Base-by-base conservation (phyloP, 2,113 vertebrate genomes). In the Stegastes partitus region DNA sequence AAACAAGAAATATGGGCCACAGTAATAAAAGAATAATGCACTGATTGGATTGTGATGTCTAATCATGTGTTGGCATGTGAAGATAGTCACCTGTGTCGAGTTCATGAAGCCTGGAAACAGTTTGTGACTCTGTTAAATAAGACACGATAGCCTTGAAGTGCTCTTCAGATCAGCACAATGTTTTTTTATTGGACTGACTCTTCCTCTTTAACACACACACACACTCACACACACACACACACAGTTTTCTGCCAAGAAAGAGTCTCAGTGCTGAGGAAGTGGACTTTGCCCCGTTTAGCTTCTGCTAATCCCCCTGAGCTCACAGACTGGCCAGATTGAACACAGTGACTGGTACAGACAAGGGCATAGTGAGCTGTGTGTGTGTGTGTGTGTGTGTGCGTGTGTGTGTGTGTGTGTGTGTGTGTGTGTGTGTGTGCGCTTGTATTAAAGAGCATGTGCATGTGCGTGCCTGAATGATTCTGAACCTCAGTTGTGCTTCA, bases 281-380 rank as follows among this genome's bases (percentile, higher is more conserved):
- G n/a, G 62, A 86, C 66, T 78, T 78, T 34, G 66, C 25, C 69
- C 63, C 65, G 68, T 84, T 74, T 71, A 70, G 72, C 59, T 81
- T 44, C 68, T 55, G 31, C 76, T 86, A 84, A 82, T 79, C 68
- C 64, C 62, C 49, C 59, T 71, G 77, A 83, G 68, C 81, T 61
- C 77, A 74, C 34, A 66, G 22, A 81, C 61, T 16, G 66, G 39
- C 51, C 19, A 50, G 51, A 70, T 47, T 72, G 63, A 83, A 62
- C 71, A 44, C 66, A 50, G 53, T 69, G 39, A 31, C 50, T 62
- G 45, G 5, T 54, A 53, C 23, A 39, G 59, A 77, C 68, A 77
- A 62, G 55, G 22, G n/a, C 68, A 78, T 18, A 26, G 58, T 11
- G 18, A 51, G 22, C 19, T 55, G 0, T 67, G 1, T 44, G 21